phyloP scores from a whole-genome alignment of 2,888 invertebrate species.

The Parthenolecanium corni region DNA sequence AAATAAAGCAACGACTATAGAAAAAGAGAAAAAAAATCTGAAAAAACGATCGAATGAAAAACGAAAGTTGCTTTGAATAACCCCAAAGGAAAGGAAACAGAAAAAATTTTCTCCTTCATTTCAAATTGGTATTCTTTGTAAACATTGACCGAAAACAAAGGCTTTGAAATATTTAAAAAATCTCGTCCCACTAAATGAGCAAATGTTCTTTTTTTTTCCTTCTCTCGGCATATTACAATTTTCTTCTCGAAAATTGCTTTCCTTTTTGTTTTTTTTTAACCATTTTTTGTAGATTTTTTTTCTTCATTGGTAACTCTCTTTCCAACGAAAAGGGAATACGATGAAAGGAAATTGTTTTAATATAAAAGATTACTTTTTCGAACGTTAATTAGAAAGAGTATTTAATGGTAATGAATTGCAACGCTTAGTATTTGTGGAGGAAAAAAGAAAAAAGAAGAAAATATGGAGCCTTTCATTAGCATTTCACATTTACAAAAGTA shows the following conservation, averaged over 20 bases:
- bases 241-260: conserved; percentile 14
- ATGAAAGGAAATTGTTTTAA: conserved; percentile 23
- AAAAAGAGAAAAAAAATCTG: neutral
- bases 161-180: conserved; percentile 22
- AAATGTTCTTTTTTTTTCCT: conserved; percentile 11
- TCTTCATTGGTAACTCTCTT: neutral
- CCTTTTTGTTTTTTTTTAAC: neutral
- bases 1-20: neutral
- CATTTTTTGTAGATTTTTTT: too few relatives aligned
- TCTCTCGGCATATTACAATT: neutral
- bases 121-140: neutral
- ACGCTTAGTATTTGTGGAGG: neutral
- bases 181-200: conserved; percentile 19
- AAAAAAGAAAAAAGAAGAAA: too few relatives aligned
- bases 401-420: conserved; percentile 22
- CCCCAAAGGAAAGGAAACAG: neutral
- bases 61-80: neutral
- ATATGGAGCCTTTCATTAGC: too few relatives aligned
- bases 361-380: conserved; percentile 23
- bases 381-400: conserved; percentile 22
- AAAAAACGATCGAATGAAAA: neutral
- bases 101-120: neutral
- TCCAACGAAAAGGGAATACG: neutral
- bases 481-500: too few relatives aligned
- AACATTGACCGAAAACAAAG: conserved; percentile 1